Conservation (phyloP, 2,888 invertebrate species). For the Cryptophagus acutangulus region DNA sequence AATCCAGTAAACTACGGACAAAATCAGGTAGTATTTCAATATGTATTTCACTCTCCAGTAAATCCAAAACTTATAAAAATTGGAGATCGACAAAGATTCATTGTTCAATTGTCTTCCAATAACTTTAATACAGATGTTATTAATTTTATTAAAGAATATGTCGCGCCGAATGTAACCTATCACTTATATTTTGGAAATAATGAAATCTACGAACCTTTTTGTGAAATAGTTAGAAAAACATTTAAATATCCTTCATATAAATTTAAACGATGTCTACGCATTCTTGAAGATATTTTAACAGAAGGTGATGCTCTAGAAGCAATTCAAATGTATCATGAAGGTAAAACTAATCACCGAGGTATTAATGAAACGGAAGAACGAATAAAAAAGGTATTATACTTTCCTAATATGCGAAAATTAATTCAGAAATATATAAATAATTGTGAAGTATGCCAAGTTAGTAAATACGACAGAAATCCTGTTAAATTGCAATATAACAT, state of each 20-base stretch:
- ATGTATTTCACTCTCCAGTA: neutral
- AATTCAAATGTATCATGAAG: constrained; percentile 1
- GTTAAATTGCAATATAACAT: constrained; percentile 13
- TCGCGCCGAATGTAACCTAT: constrained; percentile 3
- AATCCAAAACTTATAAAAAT: too few species aligned
- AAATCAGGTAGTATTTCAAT: constrained; percentile 2
- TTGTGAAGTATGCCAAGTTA: constrained; percentile 1
- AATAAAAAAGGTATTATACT: constrained; percentile 4
- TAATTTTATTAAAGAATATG: constrained; percentile 7
- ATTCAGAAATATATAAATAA: constrained; percentile 6
- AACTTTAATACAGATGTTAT: neutral
- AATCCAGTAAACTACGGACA: neutral
- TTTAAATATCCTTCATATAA: too few species aligned
- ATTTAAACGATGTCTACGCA: too few species aligned
- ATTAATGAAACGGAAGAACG: constrained; percentile 6
- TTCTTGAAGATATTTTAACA: neutral
- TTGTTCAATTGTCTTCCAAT: neutral
- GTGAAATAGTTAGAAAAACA: neutral
- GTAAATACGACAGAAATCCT: constrained; percentile 22
- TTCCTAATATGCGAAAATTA: constrained; percentile 1
- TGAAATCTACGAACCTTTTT: constrained; percentile 4
- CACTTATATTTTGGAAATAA: constrained; percentile 5
- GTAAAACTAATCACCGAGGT: constrained; percentile 6
- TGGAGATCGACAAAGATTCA: constrained; percentile 1
- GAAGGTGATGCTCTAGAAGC: neutral